phyloP scores from a whole-genome alignment of 2,113 vertebrate species.

The Leuciscus idus region DNA sequence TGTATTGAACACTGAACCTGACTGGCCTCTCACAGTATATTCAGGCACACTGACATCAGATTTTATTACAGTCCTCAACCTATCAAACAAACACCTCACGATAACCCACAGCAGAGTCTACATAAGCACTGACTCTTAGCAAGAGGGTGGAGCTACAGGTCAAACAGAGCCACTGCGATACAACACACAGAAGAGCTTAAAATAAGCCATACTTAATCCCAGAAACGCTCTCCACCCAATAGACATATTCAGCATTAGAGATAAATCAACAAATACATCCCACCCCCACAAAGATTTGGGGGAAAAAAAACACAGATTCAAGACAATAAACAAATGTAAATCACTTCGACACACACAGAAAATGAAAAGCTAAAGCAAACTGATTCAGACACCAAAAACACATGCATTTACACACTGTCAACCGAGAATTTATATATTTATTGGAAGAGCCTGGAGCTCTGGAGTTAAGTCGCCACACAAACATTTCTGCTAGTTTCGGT shows the following conservation, averaged over 20 bases:
- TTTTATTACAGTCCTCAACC: not conserved
- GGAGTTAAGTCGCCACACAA: not conserved
- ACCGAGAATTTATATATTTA: too few relatives aligned
- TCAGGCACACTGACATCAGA: not conserved
- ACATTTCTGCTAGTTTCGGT: not conserved
- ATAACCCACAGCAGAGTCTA: not conserved
- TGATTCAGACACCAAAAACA: too few relatives aligned
- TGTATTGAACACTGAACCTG: not conserved
- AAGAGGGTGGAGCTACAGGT: constrained; percentile 26
- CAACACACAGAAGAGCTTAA: constrained; percentile 57
- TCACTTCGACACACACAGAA: not conserved
- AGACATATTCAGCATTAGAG: not conserved
- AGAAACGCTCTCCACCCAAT: constrained; percentile 41
- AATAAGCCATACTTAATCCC: constrained; percentile 64
- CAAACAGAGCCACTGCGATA: constrained; percentile 61
- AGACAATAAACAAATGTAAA: not conserved
- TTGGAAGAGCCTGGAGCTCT: too few relatives aligned
- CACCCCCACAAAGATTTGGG: constrained; percentile 19
- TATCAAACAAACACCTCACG: not conserved
- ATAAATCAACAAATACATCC: constrained; percentile 33
- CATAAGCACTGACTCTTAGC: not conserved
- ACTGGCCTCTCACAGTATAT: not conserved
- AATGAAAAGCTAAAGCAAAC: not conserved
- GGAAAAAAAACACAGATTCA: not conserved
- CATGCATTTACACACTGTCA: too few relatives aligned